Evolutionary conservation across 2,888 invertebrate species (phyloP), one percentile per base, ranked within the genome.

Genomic region (Nomada flava): DNA sequence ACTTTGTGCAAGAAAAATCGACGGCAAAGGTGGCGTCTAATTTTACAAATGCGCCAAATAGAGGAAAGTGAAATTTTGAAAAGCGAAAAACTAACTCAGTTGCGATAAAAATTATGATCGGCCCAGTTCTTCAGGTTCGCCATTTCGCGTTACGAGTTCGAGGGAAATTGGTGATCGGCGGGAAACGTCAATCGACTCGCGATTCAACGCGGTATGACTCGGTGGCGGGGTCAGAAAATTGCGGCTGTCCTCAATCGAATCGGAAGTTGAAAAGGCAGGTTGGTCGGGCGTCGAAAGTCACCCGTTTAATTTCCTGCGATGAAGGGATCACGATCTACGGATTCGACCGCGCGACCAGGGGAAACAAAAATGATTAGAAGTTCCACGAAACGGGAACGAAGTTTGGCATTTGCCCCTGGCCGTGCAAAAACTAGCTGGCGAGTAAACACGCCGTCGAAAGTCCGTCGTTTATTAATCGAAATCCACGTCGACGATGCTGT

Each of bases 281-380:
- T 11, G 23, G 60, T 15, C 47, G n/a, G 11, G 42, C 60, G 36
- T 4, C 60, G n/a, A 42, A 42, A 60, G 60, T 42, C 60, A 42
- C n/a, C 42, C 36, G 62, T 44, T 63, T 44, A 63, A 63, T 63
- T 63, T 63, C 62, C 62, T 44, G 62, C 20, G 44, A 20, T 5
- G 13, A 23, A 63, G 44, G 20, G n/a, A 36, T 20, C 60, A 36
- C 60, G 60, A 57, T 29, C 57, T 4, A 4, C 47, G 15, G 47
- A 13, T 47, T 47, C 15, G 13, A 15, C 2, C 15, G 47, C 47
- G 13, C 0, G 18, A 0, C 29, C 18, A 13, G 2, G 1, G 59
- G 23, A 60, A 60, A n/a, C 2, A 60, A 60, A 60, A 36, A 36
- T 60, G 7, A 18, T 29, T 9, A n/a, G n/a, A 3, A 47, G 47